Evolutionary conservation across 37 sponge, comb jelly and placozoan genomes (phyloP).

Genomic region (Diacarnus erythraeanus): DNA sequence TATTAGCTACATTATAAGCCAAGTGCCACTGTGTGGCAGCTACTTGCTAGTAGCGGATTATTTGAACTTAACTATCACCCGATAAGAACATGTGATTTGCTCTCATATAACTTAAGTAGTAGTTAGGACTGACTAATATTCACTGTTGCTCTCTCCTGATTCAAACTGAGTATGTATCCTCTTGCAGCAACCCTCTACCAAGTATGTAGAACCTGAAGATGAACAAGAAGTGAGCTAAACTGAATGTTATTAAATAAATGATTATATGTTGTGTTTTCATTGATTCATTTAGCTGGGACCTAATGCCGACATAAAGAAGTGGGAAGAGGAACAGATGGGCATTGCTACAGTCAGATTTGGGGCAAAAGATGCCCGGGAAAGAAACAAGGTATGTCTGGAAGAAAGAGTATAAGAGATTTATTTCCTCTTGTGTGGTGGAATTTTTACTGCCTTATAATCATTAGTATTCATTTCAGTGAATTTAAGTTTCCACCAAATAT

Average conservation of each 20-base stretch:
- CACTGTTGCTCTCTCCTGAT: too few relatives aligned
- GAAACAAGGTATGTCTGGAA: slow-evolving; percentile 48
- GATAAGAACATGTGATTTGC: too few relatives aligned
- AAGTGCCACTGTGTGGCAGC: not conserved
- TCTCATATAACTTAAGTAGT: too few relatives aligned
- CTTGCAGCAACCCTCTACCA: slow-evolving; percentile 54
- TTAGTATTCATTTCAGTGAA: too few relatives aligned
- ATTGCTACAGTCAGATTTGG: slow-evolving; percentile 86
- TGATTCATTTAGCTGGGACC: slow-evolving; percentile 74
- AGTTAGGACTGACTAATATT: too few relatives aligned
- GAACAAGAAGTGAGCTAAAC: slow-evolving; percentile 63
- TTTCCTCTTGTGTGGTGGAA: too few relatives aligned
- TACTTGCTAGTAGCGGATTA: not conserved
- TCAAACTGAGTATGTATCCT: not conserved
- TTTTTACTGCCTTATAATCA: too few relatives aligned
- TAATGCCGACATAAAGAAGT: slow-evolving; percentile 90
- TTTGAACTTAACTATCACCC: not conserved
- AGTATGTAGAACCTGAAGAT: slow-evolving; percentile 63
- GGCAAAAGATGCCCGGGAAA: slow-evolving; percentile 81
- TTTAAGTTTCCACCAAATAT: too few relatives aligned
- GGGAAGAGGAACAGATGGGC: slow-evolving; percentile 91
- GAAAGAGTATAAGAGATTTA: not conserved
- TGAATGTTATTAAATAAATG: not conserved
- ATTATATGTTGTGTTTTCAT: not conserved
- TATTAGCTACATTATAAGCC: too few relatives aligned